phyloP scores from a whole-genome alignment of 2,888 invertebrate species.

The Melipona bicolor region DNA sequence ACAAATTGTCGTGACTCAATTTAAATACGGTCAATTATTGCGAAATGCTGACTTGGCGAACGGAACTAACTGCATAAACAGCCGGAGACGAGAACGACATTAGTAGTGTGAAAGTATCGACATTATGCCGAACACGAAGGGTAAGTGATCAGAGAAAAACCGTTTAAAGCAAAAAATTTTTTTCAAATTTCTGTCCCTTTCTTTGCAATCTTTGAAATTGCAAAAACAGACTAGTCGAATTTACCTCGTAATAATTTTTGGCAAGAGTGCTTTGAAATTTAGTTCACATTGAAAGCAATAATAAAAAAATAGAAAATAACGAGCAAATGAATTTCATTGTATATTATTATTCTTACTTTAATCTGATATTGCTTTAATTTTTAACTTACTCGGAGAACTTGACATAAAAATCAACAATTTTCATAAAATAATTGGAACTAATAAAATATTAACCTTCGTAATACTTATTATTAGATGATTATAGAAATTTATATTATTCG shows the following conservation, averaged over 20 bases:
- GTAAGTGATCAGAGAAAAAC: constrained; percentile 66
- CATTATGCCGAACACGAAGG: constrained; percentile 69
- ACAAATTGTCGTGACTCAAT: constrained; percentile 53
- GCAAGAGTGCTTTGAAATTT: not conserved
- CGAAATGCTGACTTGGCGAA: constrained; percentile 75
- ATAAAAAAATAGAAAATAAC: not conserved
- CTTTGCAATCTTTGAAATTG: not conserved
- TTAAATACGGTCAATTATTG: constrained; percentile 63
- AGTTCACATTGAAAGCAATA: not conserved
- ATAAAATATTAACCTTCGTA: not conserved
- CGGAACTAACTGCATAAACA: constrained; percentile 54
- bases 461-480: no score
- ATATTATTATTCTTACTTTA: not conserved
- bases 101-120: constrained; percentile 48
- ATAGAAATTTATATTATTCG: no score
- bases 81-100: constrained; percentile 41
- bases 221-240: not conserved
- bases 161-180: not conserved
- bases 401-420: no score
- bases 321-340: not conserved
- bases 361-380: not conserved
- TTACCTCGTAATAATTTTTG: not conserved
- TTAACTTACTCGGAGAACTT: not conserved
- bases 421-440: not conserved
- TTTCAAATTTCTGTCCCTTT: not conserved